A percentile compares a stretch with the other conserved stretches of the same genome.
Conservation (phyloP, 2,113 vertebrate genomes). For the Nasalis larvatus region DNA sequence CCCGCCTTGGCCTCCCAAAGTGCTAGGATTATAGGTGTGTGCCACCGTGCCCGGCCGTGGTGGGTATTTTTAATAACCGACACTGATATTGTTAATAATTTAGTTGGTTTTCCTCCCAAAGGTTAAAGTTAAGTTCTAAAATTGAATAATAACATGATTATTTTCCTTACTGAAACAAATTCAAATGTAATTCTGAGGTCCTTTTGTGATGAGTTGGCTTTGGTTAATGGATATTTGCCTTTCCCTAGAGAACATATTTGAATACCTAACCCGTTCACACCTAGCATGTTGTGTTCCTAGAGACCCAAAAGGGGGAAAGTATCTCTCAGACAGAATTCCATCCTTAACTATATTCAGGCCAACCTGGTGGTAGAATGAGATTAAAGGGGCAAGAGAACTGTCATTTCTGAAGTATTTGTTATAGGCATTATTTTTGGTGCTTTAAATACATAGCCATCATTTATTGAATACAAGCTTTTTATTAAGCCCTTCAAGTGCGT, state of each 20-base stretch:
- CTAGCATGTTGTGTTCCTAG: not conserved
- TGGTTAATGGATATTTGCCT: not conserved
- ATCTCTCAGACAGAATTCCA: not conserved
- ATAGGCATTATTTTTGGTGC: not conserved
- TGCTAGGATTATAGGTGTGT: no score
- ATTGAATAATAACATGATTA: constrained; percentile 1
- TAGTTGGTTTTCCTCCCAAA: not conserved
- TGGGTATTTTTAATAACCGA: constrained; percentile 26
- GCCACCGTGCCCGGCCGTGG: no score
- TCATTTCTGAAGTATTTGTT: constrained; percentile 3
- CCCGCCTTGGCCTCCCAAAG: no score
- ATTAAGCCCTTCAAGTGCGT: not conserved
- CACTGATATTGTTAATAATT: not conserved
- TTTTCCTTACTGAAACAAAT: not conserved
- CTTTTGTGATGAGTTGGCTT: not conserved
- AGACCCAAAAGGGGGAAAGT: not conserved
- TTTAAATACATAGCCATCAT: not conserved
- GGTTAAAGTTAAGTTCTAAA: constrained; percentile 28
- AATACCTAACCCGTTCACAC: not conserved
- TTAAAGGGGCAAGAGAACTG: not conserved
- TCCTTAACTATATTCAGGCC: not conserved
- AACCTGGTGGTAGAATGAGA: not conserved
- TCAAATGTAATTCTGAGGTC: not conserved
- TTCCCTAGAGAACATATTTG: not conserved
- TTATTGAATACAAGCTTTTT: not conserved